Conservation (phyloP, 2,113 vertebrate species). For the Ceratotherium simum region DNA sequence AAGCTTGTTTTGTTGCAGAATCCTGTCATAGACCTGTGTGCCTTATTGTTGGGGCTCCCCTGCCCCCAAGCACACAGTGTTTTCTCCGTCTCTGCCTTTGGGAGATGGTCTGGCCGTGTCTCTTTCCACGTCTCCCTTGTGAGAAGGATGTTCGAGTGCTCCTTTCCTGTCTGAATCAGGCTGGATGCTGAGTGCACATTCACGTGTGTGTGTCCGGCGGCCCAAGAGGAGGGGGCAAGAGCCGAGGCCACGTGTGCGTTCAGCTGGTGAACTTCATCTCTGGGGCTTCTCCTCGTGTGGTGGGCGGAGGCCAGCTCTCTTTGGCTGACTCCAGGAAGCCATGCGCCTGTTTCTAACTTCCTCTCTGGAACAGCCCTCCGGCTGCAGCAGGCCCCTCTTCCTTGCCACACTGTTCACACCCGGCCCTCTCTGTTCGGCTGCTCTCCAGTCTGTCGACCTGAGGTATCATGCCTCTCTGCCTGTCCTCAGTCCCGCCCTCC, state of each 20-base stretch:
- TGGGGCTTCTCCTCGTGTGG: background rate
- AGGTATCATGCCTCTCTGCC: fast-evolving
- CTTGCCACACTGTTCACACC: background rate
- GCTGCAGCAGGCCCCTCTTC: fast-evolving
- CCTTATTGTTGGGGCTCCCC: background rate
- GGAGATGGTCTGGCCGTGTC: fast-evolving
- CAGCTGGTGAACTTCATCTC: background rate
- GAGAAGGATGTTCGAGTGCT: background rate
- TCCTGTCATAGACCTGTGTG: no score
- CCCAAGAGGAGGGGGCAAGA: background rate
- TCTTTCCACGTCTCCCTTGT: no score
- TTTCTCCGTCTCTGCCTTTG: background rate
- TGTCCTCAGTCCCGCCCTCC: background rate
- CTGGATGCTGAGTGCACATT: no score
- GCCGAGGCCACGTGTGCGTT: fast-evolving
- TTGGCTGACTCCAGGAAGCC: background rate
- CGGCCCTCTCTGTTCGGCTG: background rate
- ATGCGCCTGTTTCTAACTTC: background rate
- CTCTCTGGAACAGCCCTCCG: background rate
- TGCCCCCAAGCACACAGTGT: background rate
- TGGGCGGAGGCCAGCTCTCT: background rate
- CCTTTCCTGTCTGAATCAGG: slow-evolving; percentile 68
- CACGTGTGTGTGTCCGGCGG: fast-evolving
- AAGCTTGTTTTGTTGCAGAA: fast-evolving
- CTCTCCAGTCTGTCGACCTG: background rate